These are phyloP conservation scores for Lottia gigantea DNA, from an alignment of 2,888 invertebrate species.

Conservation along the genomic window DNA sequence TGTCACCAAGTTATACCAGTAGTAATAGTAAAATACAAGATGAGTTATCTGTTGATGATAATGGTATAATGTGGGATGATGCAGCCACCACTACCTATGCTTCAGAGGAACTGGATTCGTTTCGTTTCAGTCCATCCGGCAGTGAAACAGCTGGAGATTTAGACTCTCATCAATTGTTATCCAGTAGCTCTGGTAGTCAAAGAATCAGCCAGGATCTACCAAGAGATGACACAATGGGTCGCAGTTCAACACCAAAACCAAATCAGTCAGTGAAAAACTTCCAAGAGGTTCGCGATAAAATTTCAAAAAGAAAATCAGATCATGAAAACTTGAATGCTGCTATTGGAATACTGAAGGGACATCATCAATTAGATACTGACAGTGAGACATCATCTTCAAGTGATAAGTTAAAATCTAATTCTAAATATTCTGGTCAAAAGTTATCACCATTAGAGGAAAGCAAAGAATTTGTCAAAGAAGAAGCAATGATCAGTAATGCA, in stretches of 20 bases:
- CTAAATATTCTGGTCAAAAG: not conserved
- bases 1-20: too few relatives aligned
- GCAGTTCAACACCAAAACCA: not conserved
- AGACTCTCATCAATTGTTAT: slow-evolving; percentile 25
- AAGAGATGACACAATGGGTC: not conserved
- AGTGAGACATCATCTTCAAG: not conserved
- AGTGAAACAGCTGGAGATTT: slow-evolving; percentile 39
- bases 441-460: not conserved
- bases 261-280: not conserved
- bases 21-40: not conserved
- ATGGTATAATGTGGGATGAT: slow-evolving; percentile 53
- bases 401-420: not conserved
- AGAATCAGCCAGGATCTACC: not conserved
- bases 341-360: not conserved
- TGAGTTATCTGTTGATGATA: slow-evolving; percentile 46
- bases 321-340: not conserved
- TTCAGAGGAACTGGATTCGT: slow-evolving; percentile 39
- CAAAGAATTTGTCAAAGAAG: not conserved
- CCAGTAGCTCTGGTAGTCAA: slow-evolving; percentile 7
- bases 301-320: not conserved
- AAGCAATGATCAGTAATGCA: not conserved
- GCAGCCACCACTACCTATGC: slow-evolving; percentile 33
- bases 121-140: slow-evolving; percentile 42
- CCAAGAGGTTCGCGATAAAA: not conserved
- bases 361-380: not conserved